phyloP scores from a whole-genome alignment of 1,140 invertebrate species.

The Helicorthomorpha holstii region DNA sequence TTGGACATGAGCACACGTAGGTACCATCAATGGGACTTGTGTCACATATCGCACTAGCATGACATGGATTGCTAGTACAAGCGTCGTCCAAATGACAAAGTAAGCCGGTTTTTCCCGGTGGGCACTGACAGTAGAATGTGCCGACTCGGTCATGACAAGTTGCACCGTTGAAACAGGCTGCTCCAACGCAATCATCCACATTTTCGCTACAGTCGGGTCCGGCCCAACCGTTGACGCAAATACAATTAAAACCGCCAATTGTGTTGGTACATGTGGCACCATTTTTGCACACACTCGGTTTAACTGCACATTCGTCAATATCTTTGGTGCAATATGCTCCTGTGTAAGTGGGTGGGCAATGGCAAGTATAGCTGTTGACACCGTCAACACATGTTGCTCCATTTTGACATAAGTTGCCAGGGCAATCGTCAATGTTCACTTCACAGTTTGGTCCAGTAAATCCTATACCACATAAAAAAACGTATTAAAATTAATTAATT shows the following conservation, averaged over 20 bases:
- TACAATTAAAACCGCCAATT: slow-evolving; percentile 75
- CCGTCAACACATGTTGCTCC: slow-evolving; percentile 77
- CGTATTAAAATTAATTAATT: too few species aligned
- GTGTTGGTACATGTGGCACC: slow-evolving; percentile 88
- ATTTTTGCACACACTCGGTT: slow-evolving; percentile 74
- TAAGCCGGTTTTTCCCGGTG: slow-evolving; percentile 80
- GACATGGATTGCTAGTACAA: slow-evolving; percentile 90
- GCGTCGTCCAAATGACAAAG: slow-evolving; percentile 92
- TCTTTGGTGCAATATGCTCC: slow-evolving; percentile 36
- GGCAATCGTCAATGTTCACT: slow-evolving; percentile 60
- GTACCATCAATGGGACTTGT: slow-evolving; percentile 89
- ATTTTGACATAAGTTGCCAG: slow-evolving; percentile 73
- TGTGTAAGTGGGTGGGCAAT: slow-evolving; percentile 69
- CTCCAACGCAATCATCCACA: slow-evolving; percentile 81
- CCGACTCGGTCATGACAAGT: slow-evolving; percentile 91
- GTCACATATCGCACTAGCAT: slow-evolving; percentile 80
- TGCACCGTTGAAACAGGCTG: slow-evolving; percentile 89
- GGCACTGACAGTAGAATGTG: slow-evolving; percentile 87
- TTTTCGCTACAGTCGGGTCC: slow-evolving; percentile 78
- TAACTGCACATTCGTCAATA: slow-evolving; percentile 29
- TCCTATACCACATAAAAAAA: too few species aligned
- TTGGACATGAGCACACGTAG: slow-evolving; percentile 81
- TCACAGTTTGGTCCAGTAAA: slow-evolving; percentile 72
- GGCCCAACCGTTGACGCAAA: slow-evolving; percentile 91
- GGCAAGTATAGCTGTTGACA: slow-evolving; percentile 69